These are phyloP conservation scores for Sphinx pinastri DNA, from an alignment of 2,888 invertebrate species.

Conservation along the genomic window DNA sequence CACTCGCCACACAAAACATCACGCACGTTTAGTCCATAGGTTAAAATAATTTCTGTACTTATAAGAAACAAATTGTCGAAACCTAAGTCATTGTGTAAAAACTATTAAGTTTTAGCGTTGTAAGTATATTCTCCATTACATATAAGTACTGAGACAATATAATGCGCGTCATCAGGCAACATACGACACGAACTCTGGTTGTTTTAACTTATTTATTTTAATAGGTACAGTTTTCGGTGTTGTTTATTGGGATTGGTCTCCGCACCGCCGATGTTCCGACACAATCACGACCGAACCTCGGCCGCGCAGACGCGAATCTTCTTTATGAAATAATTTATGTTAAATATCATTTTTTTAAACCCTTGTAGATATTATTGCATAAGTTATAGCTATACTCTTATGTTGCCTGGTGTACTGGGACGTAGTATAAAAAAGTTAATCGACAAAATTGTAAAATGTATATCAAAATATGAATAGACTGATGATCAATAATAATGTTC, in stretches of 20 bases:
- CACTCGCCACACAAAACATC: constrained; percentile 59
- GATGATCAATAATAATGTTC: constrained; percentile 82
- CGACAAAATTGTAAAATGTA: constrained; percentile 82
- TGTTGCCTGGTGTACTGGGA: constrained; percentile 75
- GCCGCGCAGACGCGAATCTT: constrained; percentile 48
- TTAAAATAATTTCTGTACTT: constrained; percentile 77
- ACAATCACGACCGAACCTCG: constrained; percentile 48
- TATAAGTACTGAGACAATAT: constrained; percentile 80
- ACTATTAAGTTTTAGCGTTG: constrained; percentile 76
- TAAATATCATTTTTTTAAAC: constrained; percentile 69
- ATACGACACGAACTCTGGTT: constrained; percentile 67
- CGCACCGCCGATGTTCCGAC: constrained; percentile 45
- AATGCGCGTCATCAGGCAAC: constrained; percentile 70
- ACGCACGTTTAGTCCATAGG: constrained; percentile 80
- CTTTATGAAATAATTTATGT: constrained; percentile 68
- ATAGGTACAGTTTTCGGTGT: constrained; percentile 58
- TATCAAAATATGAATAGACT: constrained; percentile 83
- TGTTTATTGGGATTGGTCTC: constrained; percentile 49
- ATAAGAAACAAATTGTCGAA: constrained; percentile 83
- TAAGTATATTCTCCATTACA: constrained; percentile 82
- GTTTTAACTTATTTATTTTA: constrained; percentile 80
- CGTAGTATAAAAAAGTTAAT: constrained; percentile 73
- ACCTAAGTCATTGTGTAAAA: constrained; percentile 84
- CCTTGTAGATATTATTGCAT: constrained; percentile 71
- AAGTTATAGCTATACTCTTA: constrained; percentile 69